A percentile compares a stretch with the other conserved stretches of the same genome.
Evolutionary conservation across 2,888 invertebrate species (phyloP).

Genomic region (Acleris cristana): DNA sequence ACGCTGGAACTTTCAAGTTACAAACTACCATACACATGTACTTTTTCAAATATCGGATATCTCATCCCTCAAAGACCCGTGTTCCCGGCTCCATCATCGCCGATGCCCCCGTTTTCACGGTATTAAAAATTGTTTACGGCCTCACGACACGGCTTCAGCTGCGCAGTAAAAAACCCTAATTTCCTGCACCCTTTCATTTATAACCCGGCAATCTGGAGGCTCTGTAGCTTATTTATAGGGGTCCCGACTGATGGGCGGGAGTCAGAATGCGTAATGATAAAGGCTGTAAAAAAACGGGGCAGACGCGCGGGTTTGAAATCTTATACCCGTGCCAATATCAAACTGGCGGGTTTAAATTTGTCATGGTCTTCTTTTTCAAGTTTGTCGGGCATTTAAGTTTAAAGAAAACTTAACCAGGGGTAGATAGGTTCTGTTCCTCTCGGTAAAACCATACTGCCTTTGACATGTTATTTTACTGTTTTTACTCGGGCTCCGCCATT

Average conservation of each 20-base stretch:
- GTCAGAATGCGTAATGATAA: constrained; percentile 81
- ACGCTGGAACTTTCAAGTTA: no score
- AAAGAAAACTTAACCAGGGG: no score
- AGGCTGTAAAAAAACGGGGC: constrained; percentile 65
- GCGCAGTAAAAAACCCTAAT: constrained; percentile 82
- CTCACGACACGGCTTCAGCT: constrained; percentile 61
- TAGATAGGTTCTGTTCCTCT: no score
- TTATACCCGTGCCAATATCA: no score
- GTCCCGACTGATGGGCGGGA: constrained; percentile 76
- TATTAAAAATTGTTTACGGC: constrained; percentile 80
- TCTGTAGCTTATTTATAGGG: constrained; percentile 79
- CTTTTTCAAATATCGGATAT: constrained; percentile 8
- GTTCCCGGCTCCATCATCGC: constrained; percentile 64
- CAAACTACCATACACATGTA: no score
- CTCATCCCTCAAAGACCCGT: constrained; percentile 12
- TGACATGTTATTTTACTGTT: no score
- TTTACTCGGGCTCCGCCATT: no score
- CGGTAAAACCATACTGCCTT: no score
- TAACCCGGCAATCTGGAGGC: constrained; percentile 79
- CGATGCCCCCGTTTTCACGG: constrained; percentile 66
- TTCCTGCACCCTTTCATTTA: constrained; percentile 83
- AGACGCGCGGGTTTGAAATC: constrained; percentile 49
- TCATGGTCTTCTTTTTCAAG: no score
- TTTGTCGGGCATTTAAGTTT: no score
- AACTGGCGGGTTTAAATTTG: no score